These are phyloP conservation scores for Megastigmus dorsalis DNA, from an alignment of 2,888 invertebrate genomes.

Conservation along the genomic window DNA sequence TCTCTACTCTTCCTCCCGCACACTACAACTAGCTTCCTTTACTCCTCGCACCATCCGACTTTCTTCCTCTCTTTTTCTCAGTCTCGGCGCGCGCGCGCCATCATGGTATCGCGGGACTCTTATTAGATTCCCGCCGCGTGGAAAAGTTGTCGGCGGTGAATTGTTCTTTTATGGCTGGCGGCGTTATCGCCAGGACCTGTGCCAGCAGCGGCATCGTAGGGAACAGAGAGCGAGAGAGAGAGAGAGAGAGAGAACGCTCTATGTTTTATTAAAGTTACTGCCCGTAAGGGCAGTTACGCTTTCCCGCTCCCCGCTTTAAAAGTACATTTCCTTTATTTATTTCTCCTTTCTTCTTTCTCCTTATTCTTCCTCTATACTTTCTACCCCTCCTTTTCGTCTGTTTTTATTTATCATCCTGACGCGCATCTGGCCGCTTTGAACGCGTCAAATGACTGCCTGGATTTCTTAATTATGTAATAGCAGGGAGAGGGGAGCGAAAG, in stretches of 20 bases:
- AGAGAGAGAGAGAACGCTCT: conserved; percentile 31
- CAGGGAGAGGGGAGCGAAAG: no score
- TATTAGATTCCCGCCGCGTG: conserved; percentile 45
- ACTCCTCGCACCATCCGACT: no score
- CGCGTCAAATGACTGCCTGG: no score
- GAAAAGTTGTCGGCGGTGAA: conserved; percentile 47
- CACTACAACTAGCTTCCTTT: no score
- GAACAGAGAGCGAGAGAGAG: neutral
- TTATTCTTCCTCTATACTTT: no score
- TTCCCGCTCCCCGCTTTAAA: neutral
- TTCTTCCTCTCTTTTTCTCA: neutral
- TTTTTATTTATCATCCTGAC: no score
- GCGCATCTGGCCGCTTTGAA: no score
- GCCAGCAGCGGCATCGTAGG: neutral
- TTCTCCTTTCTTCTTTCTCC: neutral
- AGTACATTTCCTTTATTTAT: conserved; percentile 18
- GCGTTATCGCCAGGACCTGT: conserved; percentile 26
- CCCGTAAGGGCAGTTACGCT: neutral
- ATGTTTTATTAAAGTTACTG: conserved; percentile 55
- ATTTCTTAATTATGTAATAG: no score
- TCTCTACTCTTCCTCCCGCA: no score
- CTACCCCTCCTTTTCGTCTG: no score
- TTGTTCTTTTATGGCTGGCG: conserved; percentile 53
- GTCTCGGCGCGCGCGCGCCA: neutral
- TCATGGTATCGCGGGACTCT: conserved; percentile 24